phyloP scores from a whole-genome alignment of 2,113 vertebrate genomes.

The Elachura formosa region DNA sequence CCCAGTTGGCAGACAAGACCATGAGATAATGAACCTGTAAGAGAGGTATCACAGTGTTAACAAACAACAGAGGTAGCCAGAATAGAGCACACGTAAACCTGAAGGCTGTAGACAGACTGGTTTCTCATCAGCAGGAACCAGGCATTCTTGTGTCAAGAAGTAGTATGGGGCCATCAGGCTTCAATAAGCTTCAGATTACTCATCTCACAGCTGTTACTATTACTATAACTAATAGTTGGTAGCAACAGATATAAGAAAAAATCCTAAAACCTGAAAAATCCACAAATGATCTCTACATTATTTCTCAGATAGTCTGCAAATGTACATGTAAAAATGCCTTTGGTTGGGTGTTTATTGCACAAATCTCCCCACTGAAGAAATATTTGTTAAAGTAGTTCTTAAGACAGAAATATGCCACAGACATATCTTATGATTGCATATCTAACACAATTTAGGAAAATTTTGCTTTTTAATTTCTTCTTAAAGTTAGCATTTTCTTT shows the following conservation, averaged over 20 bases:
- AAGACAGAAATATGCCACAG: not conserved
- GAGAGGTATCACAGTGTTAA: not conserved
- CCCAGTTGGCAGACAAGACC: slow-evolving; percentile 99
- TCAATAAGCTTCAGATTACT: not conserved
- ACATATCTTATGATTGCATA: not conserved
- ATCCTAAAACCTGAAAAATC: not conserved
- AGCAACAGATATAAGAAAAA: not conserved
- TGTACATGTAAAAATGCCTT: not conserved
- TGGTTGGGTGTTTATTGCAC: not conserved
- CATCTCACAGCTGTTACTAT: not conserved
- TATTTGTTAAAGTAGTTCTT: not conserved
- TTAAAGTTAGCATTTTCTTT: not conserved
- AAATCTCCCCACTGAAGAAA: not conserved
- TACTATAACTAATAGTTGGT: not conserved
- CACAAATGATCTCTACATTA: not conserved
- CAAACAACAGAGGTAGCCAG: not conserved
- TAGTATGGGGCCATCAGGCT: not conserved
- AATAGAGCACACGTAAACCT: not conserved
- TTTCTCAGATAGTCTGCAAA: not conserved
- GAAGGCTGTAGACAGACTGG: not conserved
- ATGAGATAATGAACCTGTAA: slow-evolving; percentile 96
- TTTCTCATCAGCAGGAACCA: not conserved
- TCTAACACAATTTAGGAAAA: not conserved
- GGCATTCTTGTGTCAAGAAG: not conserved
- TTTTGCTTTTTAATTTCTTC: not conserved